Conservation (phyloP, 2,113 vertebrate species). For the Dicerorhinus sumatrensis region DNA sequence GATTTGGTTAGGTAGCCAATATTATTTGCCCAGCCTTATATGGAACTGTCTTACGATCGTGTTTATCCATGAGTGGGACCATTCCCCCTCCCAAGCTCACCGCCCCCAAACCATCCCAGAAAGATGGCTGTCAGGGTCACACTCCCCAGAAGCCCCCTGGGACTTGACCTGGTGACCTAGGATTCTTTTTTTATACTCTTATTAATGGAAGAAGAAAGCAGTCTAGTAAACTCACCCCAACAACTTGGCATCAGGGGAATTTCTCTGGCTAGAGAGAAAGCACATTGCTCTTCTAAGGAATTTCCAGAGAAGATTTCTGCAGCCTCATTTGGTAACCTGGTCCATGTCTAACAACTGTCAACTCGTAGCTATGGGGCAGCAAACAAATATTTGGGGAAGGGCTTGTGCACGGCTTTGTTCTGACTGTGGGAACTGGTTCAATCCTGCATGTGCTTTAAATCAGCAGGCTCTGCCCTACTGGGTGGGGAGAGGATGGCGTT, state of each 20-base stretch:
- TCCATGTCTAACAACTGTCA: conserved; percentile 75
- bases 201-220: conserved; percentile 62
- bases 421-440: conserved; percentile 59
- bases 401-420: conserved; percentile 51
- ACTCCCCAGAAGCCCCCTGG: conserved; percentile 27
- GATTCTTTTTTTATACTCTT: conserved; percentile 54
- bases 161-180: conserved; percentile 11
- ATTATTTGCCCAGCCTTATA: neutral
- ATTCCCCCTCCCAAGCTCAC: neutral
- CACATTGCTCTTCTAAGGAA: conserved; percentile 70
- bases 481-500: neutral
- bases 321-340: conserved; percentile 66
- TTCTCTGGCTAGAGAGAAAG: conserved; percentile 64
- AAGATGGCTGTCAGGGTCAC: conserved; percentile 25
- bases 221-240: conserved; percentile 47
- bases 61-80: neutral
- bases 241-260: conserved; percentile 48
- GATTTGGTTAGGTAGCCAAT: neutral
- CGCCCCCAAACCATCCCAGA: neutral
- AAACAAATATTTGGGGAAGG: conserved; percentile 71
- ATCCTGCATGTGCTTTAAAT: conserved; percentile 62
- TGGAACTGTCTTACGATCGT: neutral
- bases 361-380: conserved; percentile 62
- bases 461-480: conserved; percentile 56
- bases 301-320: conserved; percentile 67